Evolutionary conservation across 2,888 invertebrate genomes (phyloP).

Genomic region (Euzophera pinguis): DNA sequence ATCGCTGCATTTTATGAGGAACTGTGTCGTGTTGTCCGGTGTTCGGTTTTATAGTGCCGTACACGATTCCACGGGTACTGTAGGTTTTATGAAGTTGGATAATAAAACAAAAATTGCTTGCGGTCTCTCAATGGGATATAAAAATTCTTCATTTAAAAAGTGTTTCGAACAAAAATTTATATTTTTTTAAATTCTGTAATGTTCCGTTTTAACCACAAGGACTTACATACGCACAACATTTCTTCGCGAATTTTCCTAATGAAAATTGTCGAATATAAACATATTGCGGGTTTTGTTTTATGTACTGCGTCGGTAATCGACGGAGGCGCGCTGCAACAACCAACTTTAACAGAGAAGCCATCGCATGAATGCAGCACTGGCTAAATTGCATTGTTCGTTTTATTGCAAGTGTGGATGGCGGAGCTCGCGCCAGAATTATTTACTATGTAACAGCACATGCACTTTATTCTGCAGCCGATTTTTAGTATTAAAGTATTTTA

Average conservation of each 20-base stretch:
- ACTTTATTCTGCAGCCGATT: slow-evolving; percentile 66
- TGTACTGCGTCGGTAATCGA: slow-evolving; percentile 44
- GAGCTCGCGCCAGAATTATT: slow-evolving; percentile 71
- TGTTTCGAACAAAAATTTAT: too few species aligned
- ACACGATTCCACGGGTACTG: slow-evolving; percentile 22
- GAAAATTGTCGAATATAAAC: background rate
- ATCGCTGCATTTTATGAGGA: slow-evolving; percentile 59
- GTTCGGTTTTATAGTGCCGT: slow-evolving; percentile 34
- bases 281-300: slow-evolving; percentile 39
- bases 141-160: background rate
- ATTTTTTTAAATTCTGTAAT: too few species aligned
- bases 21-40: slow-evolving; percentile 41
- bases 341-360: slow-evolving; percentile 58
- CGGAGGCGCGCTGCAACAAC: slow-evolving; percentile 38
- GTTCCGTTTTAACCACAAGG: too few species aligned
- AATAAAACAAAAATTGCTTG: slow-evolving; percentile 16
- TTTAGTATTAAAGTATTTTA: slow-evolving; percentile 57
- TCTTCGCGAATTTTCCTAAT: background rate
- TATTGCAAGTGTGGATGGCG: slow-evolving; percentile 70
- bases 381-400: slow-evolving; percentile 77
- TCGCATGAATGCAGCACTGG: slow-evolving; percentile 66
- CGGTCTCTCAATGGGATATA: background rate
- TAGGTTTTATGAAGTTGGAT: slow-evolving; percentile 7
- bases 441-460: slow-evolving; percentile 72
- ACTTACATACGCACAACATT: too few species aligned